These are phyloP conservation scores for Aporophyla lueneburgensis DNA, from an alignment of 2,888 invertebrate genomes.

Conservation along the genomic window DNA sequence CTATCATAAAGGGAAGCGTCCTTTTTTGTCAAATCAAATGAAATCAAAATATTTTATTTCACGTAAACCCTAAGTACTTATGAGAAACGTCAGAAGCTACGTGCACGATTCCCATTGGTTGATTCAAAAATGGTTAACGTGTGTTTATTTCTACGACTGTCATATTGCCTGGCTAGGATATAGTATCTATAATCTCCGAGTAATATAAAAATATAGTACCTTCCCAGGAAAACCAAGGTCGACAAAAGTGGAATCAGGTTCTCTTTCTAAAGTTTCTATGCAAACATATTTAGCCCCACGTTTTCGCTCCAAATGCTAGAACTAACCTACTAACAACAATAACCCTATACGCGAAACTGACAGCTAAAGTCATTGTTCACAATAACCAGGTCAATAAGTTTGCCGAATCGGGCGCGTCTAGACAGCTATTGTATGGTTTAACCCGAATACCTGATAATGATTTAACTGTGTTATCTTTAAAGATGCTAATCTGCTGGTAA, in stretches of 20 bases:
- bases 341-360: slow-evolving; percentile 3
- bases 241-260: background rate
- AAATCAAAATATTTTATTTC: too few relatives aligned
- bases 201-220: background rate
- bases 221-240: background rate
- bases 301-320: slow-evolving; percentile 31
- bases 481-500: slow-evolving; percentile 34
- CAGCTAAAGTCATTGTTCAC: slow-evolving; percentile 52
- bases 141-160: background rate
- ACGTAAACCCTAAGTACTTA: too few relatives aligned
- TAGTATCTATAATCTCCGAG: background rate
- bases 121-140: too few relatives aligned
- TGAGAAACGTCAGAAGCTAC: too few relatives aligned
- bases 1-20: too few relatives aligned
- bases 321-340: slow-evolving; percentile 30
- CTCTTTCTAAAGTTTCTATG: background rate
- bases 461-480: slow-evolving; percentile 33
- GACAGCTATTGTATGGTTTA: slow-evolving; percentile 52
- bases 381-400: slow-evolving; percentile 59
- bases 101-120: too few relatives aligned
- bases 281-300: background rate
- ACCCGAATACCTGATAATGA: slow-evolving; percentile 43
- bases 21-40: too few relatives aligned
- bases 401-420: slow-evolving; percentile 49
- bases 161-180: background rate